Base-by-base conservation (phyloP, 1,140 invertebrate species). In the Carposina sasakii region DNA sequence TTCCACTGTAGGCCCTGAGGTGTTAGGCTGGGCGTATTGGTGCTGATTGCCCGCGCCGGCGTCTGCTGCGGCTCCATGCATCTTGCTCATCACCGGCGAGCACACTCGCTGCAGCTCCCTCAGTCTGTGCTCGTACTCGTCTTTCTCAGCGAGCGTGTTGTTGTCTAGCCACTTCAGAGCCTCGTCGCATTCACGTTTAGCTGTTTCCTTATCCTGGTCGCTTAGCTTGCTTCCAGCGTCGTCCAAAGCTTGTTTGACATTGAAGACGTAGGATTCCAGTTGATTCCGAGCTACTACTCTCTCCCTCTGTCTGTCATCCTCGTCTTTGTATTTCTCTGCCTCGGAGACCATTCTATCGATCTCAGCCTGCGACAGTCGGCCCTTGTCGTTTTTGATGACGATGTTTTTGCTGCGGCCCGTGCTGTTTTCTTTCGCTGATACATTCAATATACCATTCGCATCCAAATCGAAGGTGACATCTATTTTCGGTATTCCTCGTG, bases 181-280 rank as follows among this genome's bases (percentile, higher is more conserved):
- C 8, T 79, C 76, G 10, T 81, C 69, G 57, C 88, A 89, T 51
- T 86, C 85, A 3, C 87, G 86, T 4, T 85, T 71, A 5, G 90
- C 89, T 1, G 72, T 76, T 19, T 85, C 75, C 57, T 90, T 90
- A 52, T 94, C 92, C 2, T 86, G 70, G 5, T 88, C 87, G 15
- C 72, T 79, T 1, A 93, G 60, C 60, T 89, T 89, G n/a, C 57
- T 55, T 1, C 87, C 71, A 13, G 94, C 85, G 13, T 91, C 87
- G 42, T 93, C 87, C 16, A 88, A 81, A 72, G 87, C 89, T 81
- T 90, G 89, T 69, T 94, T 94, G 61, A 92, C 92, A 55, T 84
- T 90, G 87, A 91, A 95, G 34, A 92, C 87, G 69, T 96, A 96
- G n/a, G 89, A 86, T 77, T 97, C 95, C 3, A 96, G 86, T 48